Conservation (phyloP, 2,888 invertebrate genomes). For the Gryllus longicercus region DNA sequence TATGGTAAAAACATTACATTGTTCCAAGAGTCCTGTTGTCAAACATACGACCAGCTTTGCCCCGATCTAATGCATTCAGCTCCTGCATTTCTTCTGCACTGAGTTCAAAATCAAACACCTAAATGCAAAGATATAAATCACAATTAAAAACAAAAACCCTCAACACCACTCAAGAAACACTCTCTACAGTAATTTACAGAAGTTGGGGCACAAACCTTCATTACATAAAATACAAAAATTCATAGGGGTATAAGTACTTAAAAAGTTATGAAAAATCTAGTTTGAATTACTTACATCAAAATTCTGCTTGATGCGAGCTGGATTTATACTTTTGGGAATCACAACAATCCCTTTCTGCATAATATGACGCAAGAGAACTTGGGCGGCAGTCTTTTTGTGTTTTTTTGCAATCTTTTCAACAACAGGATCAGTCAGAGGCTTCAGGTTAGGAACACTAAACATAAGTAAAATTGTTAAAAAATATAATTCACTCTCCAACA, state of each 20-base stretch:
- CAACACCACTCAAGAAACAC: neutral
- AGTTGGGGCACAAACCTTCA: neutral
- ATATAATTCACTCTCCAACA: neutral
- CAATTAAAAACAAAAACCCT: neutral
- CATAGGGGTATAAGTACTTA: neutral
- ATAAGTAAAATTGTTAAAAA: no score
- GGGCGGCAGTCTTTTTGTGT: constrained; percentile 68
- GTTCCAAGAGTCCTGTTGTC: neutral
- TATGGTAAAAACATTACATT: neutral
- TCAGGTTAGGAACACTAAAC: constrained; percentile 25
- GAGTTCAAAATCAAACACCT: constrained; percentile 8
- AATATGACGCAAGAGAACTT: constrained; percentile 68
- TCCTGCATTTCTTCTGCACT: neutral
- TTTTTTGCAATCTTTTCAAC: constrained; percentile 42
- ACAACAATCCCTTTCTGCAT: constrained; percentile 68
- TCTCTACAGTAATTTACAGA: neutral
- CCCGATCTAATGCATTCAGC: neutral
- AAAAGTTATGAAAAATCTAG: neutral
- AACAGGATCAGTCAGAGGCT: constrained; percentile 38
- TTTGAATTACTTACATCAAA: constrained; percentile 53
- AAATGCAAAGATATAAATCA: neutral
- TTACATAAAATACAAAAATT: no score
- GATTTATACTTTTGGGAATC: constrained; percentile 81
- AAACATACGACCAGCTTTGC: neutral
- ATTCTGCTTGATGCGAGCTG: constrained; percentile 69